phyloP scores from a whole-genome alignment of 2,888 invertebrate species.

The Plebejus melissa region DNA sequence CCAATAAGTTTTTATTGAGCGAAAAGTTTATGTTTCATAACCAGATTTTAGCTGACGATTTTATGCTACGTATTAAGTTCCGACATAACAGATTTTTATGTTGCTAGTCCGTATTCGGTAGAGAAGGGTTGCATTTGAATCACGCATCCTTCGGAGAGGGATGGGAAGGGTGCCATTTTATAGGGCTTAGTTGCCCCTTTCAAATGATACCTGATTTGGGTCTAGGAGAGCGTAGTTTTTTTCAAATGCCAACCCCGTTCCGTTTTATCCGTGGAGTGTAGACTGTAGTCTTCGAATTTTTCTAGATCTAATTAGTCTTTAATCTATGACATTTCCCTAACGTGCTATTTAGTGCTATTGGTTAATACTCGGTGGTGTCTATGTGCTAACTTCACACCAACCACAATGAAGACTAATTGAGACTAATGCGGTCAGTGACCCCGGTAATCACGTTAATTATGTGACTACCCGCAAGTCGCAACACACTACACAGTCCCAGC shows the following conservation, averaged over 20 bases:
- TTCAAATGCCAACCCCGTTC: too few species aligned
- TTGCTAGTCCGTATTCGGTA: neutral
- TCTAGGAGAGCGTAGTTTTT: too few species aligned
- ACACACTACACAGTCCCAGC: neutral
- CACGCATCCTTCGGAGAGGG: too few species aligned
- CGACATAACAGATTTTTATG: neutral
- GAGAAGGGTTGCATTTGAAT: too few species aligned
- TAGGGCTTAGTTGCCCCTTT: too few species aligned
- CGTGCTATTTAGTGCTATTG: neutral
- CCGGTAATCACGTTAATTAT: neutral
- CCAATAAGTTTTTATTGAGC: neutral
- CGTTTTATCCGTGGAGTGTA: too few species aligned
- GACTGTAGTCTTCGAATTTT: too few species aligned
- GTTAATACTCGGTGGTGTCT: neutral
- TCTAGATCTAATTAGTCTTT: too few species aligned
- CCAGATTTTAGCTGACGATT: neutral
- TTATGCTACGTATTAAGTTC: neutral
- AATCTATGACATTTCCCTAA: too few species aligned
- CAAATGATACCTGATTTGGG: too few species aligned
- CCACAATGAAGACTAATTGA: conserved; percentile 18
- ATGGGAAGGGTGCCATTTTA: too few species aligned
- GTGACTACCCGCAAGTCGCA: neutral
- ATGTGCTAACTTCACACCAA: conserved; percentile 12
- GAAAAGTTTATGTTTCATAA: neutral
- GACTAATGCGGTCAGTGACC: conserved; percentile 15